Evolutionary conservation across 2,888 invertebrate species (phyloP).

Genomic region (Aleiodes leptofemur): DNA sequence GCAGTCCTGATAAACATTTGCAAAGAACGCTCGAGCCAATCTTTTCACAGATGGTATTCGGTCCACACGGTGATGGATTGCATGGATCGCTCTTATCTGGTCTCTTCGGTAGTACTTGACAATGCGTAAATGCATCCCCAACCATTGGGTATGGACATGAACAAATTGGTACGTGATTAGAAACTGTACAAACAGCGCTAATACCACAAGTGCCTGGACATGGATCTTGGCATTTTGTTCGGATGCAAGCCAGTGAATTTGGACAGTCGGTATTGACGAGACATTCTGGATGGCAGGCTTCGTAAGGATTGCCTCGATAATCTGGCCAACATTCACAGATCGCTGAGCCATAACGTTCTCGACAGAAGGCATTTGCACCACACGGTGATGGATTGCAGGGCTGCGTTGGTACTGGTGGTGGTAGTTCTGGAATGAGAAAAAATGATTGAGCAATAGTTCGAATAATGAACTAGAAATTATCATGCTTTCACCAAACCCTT

Average conservation of each 20-base stretch:
- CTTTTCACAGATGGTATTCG: constrained; percentile 76
- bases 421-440: constrained; percentile 46
- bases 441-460: background rate
- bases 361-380: constrained; percentile 82
- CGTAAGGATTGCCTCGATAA: constrained; percentile 81
- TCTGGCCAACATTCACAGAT: constrained; percentile 83
- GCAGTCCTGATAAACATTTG: constrained; percentile 74
- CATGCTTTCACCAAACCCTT: background rate
- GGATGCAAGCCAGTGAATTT: constrained; percentile 81
- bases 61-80: constrained; percentile 76
- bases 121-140: constrained; percentile 87
- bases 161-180: constrained; percentile 87
- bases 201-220: constrained; percentile 87
- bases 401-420: constrained; percentile 56
- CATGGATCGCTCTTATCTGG: constrained; percentile 72
- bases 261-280: constrained; percentile 84
- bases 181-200: constrained; percentile 83
- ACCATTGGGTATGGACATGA: constrained; percentile 81
- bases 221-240: constrained; percentile 83
- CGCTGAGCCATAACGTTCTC: constrained; percentile 81
- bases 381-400: constrained; percentile 82
- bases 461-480: background rate
- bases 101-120: constrained; percentile 69
- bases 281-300: constrained; percentile 83
- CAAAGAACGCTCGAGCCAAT: constrained; percentile 73